Base-by-base conservation (phyloP, 1,140 invertebrate species). In the Formica exsecta region DNA sequence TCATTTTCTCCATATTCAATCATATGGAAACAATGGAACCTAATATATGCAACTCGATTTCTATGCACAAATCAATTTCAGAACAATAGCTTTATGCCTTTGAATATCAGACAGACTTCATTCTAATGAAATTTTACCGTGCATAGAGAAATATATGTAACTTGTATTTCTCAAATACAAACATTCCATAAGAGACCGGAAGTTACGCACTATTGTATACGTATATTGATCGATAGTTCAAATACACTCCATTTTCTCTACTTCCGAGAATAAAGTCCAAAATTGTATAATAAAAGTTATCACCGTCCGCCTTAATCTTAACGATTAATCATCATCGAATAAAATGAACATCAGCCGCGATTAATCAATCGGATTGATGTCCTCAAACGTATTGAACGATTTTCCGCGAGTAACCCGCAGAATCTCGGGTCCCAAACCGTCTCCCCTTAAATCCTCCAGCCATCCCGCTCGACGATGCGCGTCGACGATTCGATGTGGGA, bases 311-410 rank as follows among this genome's bases (percentile, higher is more conserved):
- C n/a, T 73, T 59, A 77, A 16, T 16, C 1, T 5, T 59, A 71
- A 81, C 22, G 19, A 32, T 38, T 22, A 44, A 5, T 73, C 19
- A 16, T 73, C 59, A 19, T 19, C 48, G 25, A 90, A 86, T 90
- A 87, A 29, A 29, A 90, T 85, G 51, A 87, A 71, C 75, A 70
- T 76, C 64, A 68, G 70, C 44, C 66, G 62, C 77, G 77, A 91
- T 91, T 87, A 91, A 92, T 92, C 87, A 89, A 87, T 91, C 76
- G 80, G 68, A 87, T 87, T 71, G 79, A 65, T 90, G 84, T 84
- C 87, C 38, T 76, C 71, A 61, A 85, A 29, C 25, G 25, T 38
- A 87, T 74, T 83, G 70, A 77, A 91, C 74, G 73, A 70, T 85
- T 92, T 91, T 88, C 86, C 70, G 19, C 41, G 48, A 44, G 25